A percentile compares a stretch with the other conserved stretches of the same genome.
Conservation (phyloP, 2,797 vertebrate genomes). For the Xenops minutus region DNA sequence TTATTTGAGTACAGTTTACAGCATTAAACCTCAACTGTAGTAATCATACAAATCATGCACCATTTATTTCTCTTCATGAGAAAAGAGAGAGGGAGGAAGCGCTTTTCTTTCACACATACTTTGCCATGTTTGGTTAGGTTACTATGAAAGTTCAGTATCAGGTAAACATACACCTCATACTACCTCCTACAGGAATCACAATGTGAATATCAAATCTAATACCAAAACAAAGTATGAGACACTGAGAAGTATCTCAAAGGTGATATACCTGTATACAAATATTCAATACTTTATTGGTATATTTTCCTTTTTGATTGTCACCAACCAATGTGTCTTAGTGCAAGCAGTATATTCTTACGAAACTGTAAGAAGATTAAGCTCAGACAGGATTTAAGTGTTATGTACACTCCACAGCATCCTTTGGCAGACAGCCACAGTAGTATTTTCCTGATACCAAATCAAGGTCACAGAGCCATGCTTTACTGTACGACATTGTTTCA, state of each 20-base stretch:
- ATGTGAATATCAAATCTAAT: not conserved
- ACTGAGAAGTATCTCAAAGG: not conserved
- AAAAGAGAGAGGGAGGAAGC: not conserved
- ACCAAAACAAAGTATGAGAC: not conserved
- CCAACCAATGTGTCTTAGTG: not conserved
- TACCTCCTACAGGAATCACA: not conserved
- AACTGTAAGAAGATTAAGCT: conserved; percentile 63
- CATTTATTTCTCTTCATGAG: not conserved
- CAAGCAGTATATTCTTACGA: conserved; percentile 12
- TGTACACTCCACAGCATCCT: conserved; percentile 49
- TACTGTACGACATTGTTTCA: not conserved
- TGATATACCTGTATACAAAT: not conserved
- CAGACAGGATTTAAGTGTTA: conserved; percentile 70
- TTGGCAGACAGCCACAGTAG: conserved; percentile 4
- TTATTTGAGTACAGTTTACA: not conserved
- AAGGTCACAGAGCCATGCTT: conserved; percentile 42
- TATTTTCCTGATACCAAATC: conserved; percentile 55
- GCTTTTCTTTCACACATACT: not conserved
- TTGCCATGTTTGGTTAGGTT: not conserved
- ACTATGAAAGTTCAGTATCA: not conserved
- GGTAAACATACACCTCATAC: not conserved
- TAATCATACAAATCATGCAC: not conserved
- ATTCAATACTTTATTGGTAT: not conserved
- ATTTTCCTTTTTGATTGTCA: not conserved
- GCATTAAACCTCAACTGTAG: not conserved